Evolutionary conservation across 1,140 invertebrate genomes (phyloP), one percentile per base, ranked within the genome.

Genomic region (Saccostrea cuccullata): DNA sequence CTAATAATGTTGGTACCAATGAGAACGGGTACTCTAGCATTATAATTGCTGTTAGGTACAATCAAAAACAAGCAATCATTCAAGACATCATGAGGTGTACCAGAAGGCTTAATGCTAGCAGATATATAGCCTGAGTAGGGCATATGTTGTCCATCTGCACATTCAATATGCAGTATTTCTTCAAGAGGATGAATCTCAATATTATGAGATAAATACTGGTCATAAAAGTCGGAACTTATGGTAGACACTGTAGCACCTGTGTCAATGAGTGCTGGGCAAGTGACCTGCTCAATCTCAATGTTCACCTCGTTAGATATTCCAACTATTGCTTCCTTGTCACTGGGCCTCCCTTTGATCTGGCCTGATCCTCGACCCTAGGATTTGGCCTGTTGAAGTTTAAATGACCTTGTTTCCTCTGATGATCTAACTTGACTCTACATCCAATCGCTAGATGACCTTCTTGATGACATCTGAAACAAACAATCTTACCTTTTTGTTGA

Each of bases 41-140:
- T 73, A 15, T 73, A 73, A 26, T 73, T 73, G 30, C n/a, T 73
- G n/a, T 36, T 36, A 15, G 70, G 70, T 73, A 73, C 70, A n/a
- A 73, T 36, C 8, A 73, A 36, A 36, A 73, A 12, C n/a, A 36
- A 36, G 70, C 30, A 73, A 8, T 73, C n/a, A 11, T 73, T 8
- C 8, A 36, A 73, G n/a, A 36, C 70, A 73, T 73, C n/a, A 15
- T 23, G 70, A 15, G 30, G 70, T 73, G n/a, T 36, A 73, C n/a
- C n/a, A 26, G 0, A 73, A 73, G 70, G n/a, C n/a, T 26, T 73
- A 36, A 36, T 36, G 30, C n/a, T 73, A 40, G 85, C 86, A 64
- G 88, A 85, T 77, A 91, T 86, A 64, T 87, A 88, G 30, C 90
- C 90, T 58, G 70, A 70, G 55, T 91, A 91, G 67, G 90, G 90